A percentile compares a stretch with the other conserved stretches of the same genome.
Conservation (phyloP, 2,113 vertebrate genomes). For the Xenopus laevis region DNA sequence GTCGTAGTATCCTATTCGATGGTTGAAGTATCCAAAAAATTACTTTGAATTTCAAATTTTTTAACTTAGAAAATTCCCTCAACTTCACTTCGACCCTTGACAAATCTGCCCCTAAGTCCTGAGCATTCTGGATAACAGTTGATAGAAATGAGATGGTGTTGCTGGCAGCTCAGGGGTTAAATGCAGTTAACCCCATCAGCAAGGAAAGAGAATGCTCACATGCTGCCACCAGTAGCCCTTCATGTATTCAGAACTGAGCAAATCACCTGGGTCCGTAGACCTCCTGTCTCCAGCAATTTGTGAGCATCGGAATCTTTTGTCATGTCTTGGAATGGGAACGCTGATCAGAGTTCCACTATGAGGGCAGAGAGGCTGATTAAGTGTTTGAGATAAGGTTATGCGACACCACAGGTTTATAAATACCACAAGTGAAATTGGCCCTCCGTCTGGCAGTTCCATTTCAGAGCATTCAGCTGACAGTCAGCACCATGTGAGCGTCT, state of each 20-base stretch:
- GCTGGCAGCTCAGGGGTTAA: conserved; percentile 19
- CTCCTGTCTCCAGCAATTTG: conserved; percentile 65
- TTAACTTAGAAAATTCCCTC: no score
- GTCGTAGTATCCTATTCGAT: no score
- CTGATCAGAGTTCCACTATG: conserved; percentile 54
- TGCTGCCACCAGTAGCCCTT: conserved; percentile 29
- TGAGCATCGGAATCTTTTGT: conserved; percentile 65
- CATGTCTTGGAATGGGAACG: conserved; percentile 55
- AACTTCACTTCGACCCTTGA: no score
- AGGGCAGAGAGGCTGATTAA: conserved; percentile 56
- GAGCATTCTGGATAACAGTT: no score
- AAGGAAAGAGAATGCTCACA: conserved; percentile 31
- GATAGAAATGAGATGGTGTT: no score
- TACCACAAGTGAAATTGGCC: conserved; percentile 57
- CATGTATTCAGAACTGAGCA: conserved; percentile 48
- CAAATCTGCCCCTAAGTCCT: no score
- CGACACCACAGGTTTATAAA: conserved; percentile 61
- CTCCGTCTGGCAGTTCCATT: conserved; percentile 43
- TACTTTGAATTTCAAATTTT: no score
- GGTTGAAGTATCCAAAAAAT: no score
- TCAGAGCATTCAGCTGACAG: conserved; percentile 10
- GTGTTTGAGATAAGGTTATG: conserved; percentile 67
- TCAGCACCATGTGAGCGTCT: conserved; percentile 29
- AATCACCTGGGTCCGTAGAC: conserved; percentile 54
- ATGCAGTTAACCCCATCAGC: conserved; percentile 16